Evolutionary conservation across 2,888 invertebrate species (phyloP).

Genomic region (Drosophila heteroneura): DNA sequence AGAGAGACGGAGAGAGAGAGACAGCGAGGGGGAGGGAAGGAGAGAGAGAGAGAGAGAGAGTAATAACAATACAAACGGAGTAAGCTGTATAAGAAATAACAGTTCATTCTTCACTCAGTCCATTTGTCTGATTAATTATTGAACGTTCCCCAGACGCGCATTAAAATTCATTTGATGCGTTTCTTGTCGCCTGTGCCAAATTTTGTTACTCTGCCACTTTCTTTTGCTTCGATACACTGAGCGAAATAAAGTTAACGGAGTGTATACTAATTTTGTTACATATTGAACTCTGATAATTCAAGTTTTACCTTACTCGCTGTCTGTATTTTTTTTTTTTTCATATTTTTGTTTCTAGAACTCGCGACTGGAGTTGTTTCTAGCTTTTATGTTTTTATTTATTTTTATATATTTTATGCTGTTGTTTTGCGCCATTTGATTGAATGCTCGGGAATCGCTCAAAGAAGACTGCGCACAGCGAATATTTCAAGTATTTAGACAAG

Average conservation of each 20-base stretch:
- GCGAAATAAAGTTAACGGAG: not conserved
- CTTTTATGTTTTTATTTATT: not conserved
- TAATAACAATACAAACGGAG: conserved; percentile 9
- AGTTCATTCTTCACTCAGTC: conserved; percentile 33
- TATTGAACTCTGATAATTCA: not conserved
- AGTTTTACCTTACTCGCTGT: not conserved
- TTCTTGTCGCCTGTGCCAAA: conserved; percentile 69
- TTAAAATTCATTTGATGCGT: conserved; percentile 74
- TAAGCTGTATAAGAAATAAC: conserved; percentile 10
- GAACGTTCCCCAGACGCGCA: conserved; percentile 61
- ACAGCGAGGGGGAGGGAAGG: not conserved
- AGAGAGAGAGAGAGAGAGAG: not conserved
- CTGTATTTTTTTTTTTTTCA: not conserved
- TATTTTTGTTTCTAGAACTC: not conserved
- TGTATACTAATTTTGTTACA: not conserved
- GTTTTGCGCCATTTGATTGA: conserved; percentile 40
- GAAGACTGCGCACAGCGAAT: conserved; percentile 46
- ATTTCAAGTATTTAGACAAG: conserved; percentile 64
- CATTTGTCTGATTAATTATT: conserved; percentile 71
- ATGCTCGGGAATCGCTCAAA: conserved; percentile 47
- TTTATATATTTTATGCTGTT: conserved; percentile 5
- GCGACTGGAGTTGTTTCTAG: not conserved
- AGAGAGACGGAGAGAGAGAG: not conserved
- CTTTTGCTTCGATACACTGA: conserved; percentile 15
- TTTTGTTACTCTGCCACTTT: conserved; percentile 32